Conservation (phyloP, 2,888 invertebrate genomes). For the Calameuta pallipes region DNA sequence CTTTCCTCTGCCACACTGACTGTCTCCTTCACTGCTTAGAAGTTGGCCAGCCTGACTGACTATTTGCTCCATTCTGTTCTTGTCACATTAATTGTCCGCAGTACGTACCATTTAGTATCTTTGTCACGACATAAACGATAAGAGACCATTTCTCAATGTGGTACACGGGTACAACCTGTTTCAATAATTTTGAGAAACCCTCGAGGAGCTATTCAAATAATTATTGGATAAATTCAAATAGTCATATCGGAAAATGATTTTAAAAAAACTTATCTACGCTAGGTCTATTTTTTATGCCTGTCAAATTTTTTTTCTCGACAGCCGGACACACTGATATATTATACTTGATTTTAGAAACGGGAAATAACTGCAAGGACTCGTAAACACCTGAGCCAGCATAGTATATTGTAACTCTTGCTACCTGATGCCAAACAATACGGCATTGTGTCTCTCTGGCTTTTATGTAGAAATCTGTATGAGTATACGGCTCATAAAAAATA, state of each 20-base stretch:
- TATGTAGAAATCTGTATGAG: not conserved
- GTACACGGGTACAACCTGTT: not conserved
- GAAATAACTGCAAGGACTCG: slow-evolving; percentile 12
- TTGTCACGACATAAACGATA: not conserved
- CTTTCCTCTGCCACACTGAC: not conserved
- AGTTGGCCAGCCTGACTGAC: not conserved
- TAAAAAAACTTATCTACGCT: not conserved
- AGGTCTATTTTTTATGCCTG: not conserved
- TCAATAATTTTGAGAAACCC: not conserved
- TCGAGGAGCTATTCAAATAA: not conserved
- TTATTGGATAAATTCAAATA: not conserved
- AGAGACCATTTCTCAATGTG: not conserved
- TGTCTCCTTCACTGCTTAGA: not conserved
- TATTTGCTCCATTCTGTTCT: not conserved
- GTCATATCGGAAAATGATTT: not conserved
- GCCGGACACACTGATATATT: not conserved
- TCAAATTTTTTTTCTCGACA: not conserved
- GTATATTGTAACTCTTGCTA: slow-evolving; percentile 28
- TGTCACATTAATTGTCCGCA: not conserved
- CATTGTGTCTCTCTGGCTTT: slow-evolving; percentile 31
- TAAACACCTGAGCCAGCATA: slow-evolving; percentile 29
- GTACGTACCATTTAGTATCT: not conserved
- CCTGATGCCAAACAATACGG: slow-evolving; percentile 39
- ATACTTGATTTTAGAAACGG: not conserved
- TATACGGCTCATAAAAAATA: not conserved